Conservation (phyloP, 2,113 vertebrate genomes). For the Pachypanchax playfairii region DNA sequence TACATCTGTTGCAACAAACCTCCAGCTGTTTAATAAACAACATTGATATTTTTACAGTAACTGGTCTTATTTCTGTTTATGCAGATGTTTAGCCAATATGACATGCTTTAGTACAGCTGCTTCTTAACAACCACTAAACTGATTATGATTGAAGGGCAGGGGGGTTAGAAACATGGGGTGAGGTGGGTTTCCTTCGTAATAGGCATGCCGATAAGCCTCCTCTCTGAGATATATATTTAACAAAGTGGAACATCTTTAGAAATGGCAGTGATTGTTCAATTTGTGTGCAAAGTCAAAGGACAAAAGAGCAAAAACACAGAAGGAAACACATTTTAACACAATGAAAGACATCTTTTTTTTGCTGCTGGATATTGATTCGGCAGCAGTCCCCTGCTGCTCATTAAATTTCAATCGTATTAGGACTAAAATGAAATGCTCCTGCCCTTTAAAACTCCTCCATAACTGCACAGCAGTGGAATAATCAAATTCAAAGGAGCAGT, state of each 20-base stretch:
- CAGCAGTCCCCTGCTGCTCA: conserved; percentile 17
- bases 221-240: neutral
- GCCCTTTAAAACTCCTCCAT: conserved; percentile 28
- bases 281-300: neutral
- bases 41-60: neutral
- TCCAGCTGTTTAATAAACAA: neutral
- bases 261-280: neutral
- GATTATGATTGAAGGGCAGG: neutral
- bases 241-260: conserved; percentile 4
- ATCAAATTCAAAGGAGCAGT: conserved; percentile 19
- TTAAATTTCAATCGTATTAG: conserved; percentile 41
- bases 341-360: conserved; percentile 6
- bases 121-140: neutral
- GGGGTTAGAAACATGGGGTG: too few relatives aligned
- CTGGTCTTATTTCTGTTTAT: neutral
- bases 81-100: neutral
- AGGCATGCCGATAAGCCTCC: neutral
- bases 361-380: conserved; percentile 26
- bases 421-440: conserved; percentile 33
- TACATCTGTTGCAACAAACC: too few relatives aligned
- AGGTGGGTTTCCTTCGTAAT: neutral
- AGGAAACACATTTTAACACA: conserved; percentile 11
- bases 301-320: neutral
- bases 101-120: neutral
- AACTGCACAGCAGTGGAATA: neutral